Percentiles rank a stretch among this genome's conserved stretches.
Evolutionary conservation across 2,888 invertebrate genomes (phyloP).

Genomic region (Eueremaeus valkanovi): DNA sequence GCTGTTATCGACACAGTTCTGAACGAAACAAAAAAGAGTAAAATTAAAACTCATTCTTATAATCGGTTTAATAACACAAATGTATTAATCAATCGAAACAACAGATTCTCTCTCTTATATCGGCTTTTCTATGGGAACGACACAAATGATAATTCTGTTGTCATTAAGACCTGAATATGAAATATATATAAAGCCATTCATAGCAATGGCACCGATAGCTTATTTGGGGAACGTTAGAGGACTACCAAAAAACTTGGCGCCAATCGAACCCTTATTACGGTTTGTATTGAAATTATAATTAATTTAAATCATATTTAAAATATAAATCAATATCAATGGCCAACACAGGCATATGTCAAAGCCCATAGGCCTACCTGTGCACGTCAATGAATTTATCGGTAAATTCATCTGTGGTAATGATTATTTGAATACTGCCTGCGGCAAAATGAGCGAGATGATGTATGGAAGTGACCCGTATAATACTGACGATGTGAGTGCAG

Average conservation of each 20-base stretch:
- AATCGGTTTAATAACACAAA: too few species aligned
- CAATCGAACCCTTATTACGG: neutral
- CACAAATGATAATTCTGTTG: neutral
- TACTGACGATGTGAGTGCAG: too few species aligned
- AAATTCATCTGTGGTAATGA: neutral
- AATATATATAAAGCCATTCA: neutral
- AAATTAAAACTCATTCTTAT: too few species aligned
- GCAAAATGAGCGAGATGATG: too few species aligned
- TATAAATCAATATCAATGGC: neutral
- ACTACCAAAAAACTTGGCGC: neutral
- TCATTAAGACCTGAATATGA: neutral
- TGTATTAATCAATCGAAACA: neutral
- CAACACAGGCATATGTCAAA: neutral
- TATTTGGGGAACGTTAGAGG: neutral
- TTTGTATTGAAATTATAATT: neutral
- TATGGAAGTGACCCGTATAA: too few species aligned
- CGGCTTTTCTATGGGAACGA: neutral
- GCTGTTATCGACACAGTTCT: conserved; percentile 8
- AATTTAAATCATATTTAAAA: neutral
- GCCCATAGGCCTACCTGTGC: neutral
- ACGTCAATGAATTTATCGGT: neutral
- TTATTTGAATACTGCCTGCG: too few species aligned
- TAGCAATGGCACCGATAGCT: neutral
- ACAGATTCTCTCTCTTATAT: neutral
- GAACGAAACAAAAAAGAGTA: neutral